Percentiles rank a stretch among this genome's conserved stretches.
Evolutionary conservation across 2,888 invertebrate species (phyloP).

Genomic region (Ectemnius lituratus): DNA sequence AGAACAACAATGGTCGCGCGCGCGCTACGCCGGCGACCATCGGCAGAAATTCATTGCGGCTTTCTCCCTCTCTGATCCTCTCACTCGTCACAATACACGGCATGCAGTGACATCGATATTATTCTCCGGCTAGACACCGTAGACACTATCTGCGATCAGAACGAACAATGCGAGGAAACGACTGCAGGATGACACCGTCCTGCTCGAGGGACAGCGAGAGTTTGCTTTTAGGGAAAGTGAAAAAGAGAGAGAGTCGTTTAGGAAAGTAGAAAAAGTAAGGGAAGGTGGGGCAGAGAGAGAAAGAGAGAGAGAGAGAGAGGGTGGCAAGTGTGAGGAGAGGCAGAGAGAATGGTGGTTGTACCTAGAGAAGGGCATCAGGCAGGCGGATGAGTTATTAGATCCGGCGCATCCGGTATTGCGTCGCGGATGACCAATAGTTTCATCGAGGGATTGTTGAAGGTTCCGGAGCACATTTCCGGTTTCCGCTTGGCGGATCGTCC

Average conservation of each 20-base stretch:
- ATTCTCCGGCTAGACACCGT: conserved; percentile 38
- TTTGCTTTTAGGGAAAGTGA: conserved; percentile 18
- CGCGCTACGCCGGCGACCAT: conserved; percentile 30
- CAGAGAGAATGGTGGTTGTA: conserved; percentile 12
- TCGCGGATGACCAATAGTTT: conserved; percentile 78
- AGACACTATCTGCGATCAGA: conserved; percentile 55
- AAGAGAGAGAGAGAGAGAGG: not conserved
- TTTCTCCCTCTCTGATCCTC: not conserved
- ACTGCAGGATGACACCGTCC: conserved; percentile 44
- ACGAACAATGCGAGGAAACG: conserved; percentile 55
- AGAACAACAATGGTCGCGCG: conserved; percentile 43
- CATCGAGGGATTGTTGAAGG: conserved; percentile 78
- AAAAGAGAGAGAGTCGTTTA: conserved; percentile 24
- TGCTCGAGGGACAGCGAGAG: conserved; percentile 54
- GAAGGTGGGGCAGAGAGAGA: not conserved
- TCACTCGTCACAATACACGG: conserved; percentile 39
- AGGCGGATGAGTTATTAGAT: conserved; percentile 77
- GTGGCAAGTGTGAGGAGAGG: not conserved
- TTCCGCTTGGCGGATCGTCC: conserved; percentile 75
- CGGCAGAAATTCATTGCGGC: conserved; percentile 50
- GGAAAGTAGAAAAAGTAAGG: conserved; percentile 5
- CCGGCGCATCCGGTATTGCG: conserved; percentile 77
- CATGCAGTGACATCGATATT: conserved; percentile 46
- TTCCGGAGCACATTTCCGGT: conserved; percentile 79
- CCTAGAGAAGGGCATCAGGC: conserved; percentile 52